Evolutionary conservation across 2,797 vertebrate species (phyloP).

Genomic region (Propithecus deckenii): DNA sequence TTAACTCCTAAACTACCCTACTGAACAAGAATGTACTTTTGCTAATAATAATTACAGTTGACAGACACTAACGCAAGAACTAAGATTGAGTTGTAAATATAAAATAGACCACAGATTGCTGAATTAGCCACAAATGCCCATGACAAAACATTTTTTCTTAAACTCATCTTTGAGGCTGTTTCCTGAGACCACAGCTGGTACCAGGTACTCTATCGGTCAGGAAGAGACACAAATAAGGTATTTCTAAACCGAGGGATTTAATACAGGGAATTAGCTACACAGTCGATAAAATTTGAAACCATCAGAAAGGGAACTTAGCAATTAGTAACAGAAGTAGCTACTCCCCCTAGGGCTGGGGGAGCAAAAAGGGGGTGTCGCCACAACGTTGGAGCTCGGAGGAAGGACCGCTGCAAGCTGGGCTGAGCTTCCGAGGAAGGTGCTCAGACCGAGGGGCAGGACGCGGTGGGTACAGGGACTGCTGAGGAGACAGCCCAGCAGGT

Average conservation of each 20-base stretch:
- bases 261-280: background rate
- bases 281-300: background rate
- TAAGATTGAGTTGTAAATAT: background rate
- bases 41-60: background rate
- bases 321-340: background rate
- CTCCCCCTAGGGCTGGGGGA: no score
- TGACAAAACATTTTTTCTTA: background rate
- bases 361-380: background rate
- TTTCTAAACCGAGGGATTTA: background rate
- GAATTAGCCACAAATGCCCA: background rate
- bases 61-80: background rate
- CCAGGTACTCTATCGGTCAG: background rate
- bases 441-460: background rate
- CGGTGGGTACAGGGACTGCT: background rate
- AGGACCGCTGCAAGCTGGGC: background rate
- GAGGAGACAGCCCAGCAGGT: background rate
- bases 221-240: background rate
- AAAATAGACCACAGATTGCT: background rate
- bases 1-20: background rate
- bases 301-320: background rate
- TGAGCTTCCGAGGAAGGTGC: background rate
- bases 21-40: background rate
- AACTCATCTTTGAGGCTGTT: background rate
- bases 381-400: background rate
- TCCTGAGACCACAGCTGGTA: background rate